Conservation (phyloP, 2,113 vertebrate species). For the Calonectris borealis region DNA sequence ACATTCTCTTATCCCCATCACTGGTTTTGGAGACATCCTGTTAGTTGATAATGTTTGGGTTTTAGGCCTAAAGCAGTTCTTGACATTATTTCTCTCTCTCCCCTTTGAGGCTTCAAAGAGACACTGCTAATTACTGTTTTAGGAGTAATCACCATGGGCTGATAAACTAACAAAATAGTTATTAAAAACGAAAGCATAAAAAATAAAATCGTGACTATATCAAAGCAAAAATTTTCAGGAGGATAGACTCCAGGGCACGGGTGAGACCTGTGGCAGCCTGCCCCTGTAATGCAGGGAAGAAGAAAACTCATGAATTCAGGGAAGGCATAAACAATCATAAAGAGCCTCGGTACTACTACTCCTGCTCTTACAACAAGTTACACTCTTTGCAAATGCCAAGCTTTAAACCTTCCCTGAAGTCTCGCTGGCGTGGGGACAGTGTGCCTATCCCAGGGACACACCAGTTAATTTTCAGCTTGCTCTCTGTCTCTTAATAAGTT, state of each 20-base stretch:
- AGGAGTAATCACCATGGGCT: background rate
- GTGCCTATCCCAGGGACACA: background rate
- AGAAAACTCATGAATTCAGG: background rate
- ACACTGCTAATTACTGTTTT: background rate
- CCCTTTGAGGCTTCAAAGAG: background rate
- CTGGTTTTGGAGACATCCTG: background rate
- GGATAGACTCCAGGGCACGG: fast-evolving
- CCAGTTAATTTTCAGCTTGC: background rate
- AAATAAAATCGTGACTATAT: background rate
- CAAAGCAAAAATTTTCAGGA: background rate
- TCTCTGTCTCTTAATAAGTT: background rate
- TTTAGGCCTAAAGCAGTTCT: background rate
- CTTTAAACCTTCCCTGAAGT: background rate
- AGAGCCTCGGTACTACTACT: background rate
- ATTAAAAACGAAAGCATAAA: background rate
- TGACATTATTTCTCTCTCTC: background rate
- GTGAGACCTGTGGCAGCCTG: background rate
- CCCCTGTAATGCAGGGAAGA: background rate
- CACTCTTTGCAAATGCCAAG: fast-evolving
- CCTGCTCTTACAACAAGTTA: background rate
- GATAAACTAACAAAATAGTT: background rate
- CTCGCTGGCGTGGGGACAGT: background rate
- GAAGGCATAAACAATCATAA: background rate
- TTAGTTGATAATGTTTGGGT: background rate
- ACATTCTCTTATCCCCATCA: background rate